Evolutionary conservation across 2,888 invertebrate genomes (phyloP).

Genomic region (Petrolisthes manimaculis): DNA sequence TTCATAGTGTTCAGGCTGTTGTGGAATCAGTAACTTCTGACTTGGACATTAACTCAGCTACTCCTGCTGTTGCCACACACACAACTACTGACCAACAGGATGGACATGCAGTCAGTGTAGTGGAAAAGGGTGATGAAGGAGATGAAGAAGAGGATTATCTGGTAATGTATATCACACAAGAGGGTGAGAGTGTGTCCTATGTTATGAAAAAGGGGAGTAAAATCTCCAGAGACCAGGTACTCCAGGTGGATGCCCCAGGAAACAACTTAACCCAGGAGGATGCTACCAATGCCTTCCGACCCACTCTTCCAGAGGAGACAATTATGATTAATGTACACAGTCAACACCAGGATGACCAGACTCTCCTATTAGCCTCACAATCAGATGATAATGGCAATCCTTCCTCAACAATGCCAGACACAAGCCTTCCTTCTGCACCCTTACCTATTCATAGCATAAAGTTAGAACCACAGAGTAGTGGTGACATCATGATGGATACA

Average conservation of each 20-base stretch:
- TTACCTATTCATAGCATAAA: constrained; percentile 39
- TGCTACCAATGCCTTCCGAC: background rate
- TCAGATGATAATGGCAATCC: background rate
- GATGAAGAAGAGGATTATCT: constrained; percentile 55
- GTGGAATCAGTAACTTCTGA: background rate
- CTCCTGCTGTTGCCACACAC: background rate
- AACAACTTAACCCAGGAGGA: constrained; percentile 7
- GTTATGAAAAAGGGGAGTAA: constrained; percentile 48
- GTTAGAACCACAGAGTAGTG: constrained; percentile 34
- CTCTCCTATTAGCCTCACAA: constrained; percentile 14
- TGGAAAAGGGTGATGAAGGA: background rate
- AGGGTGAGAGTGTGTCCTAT: constrained; percentile 51
- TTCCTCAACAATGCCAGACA: background rate
- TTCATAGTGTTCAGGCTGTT: background rate
- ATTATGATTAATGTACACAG: constrained; percentile 55
- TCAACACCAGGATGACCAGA: constrained; percentile 35
- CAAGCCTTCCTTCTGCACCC: background rate
- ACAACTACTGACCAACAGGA: background rate
- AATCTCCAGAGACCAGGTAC: constrained; percentile 28
- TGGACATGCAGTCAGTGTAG: background rate
- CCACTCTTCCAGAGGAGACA: constrained; percentile 39
- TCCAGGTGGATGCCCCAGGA: constrained; percentile 38
- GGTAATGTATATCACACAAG: constrained; percentile 48
- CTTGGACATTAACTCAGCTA: background rate
- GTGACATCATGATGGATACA: constrained; percentile 5